Conservation (phyloP, 2,888 invertebrate genomes). For the Chirona hameri region DNA sequence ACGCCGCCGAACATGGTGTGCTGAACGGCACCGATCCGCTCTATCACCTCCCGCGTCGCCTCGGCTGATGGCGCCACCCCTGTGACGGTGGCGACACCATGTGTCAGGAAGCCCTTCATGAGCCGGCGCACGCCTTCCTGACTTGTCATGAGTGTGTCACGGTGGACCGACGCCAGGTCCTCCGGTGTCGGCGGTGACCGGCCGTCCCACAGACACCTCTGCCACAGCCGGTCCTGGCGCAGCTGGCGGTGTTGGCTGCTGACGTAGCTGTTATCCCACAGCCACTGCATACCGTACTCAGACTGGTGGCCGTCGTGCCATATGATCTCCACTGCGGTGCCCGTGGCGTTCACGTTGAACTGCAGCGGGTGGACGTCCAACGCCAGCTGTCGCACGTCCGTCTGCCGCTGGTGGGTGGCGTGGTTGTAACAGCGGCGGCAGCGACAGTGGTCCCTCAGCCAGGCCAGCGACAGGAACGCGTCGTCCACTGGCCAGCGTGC, state of each 20-base stretch:
- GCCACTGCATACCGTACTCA: constrained; percentile 52
- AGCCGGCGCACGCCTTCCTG: not conserved
- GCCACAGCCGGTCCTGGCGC: not conserved
- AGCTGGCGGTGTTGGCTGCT: not conserved
- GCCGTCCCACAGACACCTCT: constrained; percentile 8
- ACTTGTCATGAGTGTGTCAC: not conserved
- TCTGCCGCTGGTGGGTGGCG: too few species aligned
- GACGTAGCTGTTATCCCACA: constrained; percentile 45
- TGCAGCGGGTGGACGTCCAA: not conserved
- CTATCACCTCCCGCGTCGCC: constrained; percentile 55
- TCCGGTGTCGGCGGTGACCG: not conserved
- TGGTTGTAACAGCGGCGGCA: too few species aligned
- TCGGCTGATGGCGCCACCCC: constrained; percentile 49
- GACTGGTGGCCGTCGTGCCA: constrained; percentile 58
- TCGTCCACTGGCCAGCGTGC: too few species aligned
- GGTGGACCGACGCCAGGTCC: not conserved
- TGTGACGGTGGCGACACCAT: not conserved
- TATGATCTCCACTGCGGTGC: not conserved
- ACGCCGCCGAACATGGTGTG: constrained; percentile 69
- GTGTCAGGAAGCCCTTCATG: not conserved
- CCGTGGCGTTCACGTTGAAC: not conserved
- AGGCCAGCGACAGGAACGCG: too few species aligned
- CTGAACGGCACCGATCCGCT: constrained; percentile 60
- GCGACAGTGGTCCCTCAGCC: too few species aligned
- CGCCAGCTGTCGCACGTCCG: not conserved